Percentiles rank a stretch among this genome's conserved stretches.
These are phyloP conservation scores for Podotricha telesiphe DNA, from an alignment of 2,888 invertebrate genomes.

Conservation along the genomic window DNA sequence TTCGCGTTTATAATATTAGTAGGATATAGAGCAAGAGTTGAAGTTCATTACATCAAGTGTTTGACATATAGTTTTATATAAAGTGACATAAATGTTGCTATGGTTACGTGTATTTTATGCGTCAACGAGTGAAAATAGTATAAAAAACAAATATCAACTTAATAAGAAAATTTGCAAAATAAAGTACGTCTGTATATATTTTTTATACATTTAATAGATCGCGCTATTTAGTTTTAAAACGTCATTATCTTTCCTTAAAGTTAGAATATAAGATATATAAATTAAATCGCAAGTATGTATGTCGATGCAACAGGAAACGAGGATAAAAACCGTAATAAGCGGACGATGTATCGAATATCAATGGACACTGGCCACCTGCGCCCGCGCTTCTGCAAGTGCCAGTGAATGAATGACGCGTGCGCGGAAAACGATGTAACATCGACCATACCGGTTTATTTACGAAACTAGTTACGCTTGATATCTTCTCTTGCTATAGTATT, in stretches of 20 bases:
- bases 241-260: constrained; percentile 37
- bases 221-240: constrained; percentile 5
- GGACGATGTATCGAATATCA: constrained; percentile 52
- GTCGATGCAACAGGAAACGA: constrained; percentile 51
- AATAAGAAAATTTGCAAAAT: too few relatives aligned
- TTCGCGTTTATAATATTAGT: too few relatives aligned
- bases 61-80: too few relatives aligned
- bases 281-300: constrained; percentile 49
- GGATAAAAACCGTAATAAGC: constrained; percentile 52
- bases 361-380: constrained; percentile 51
- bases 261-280: constrained; percentile 37
- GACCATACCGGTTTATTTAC: constrained; percentile 36
- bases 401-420: constrained; percentile 47
- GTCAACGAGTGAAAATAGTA: too few relatives aligned
- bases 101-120: too few relatives aligned
- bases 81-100: too few relatives aligned
- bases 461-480: constrained; percentile 24
- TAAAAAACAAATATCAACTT: too few relatives aligned
- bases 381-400: constrained; percentile 49
- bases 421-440: constrained; percentile 45
- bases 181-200: too few relatives aligned
- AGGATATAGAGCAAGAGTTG: too few relatives aligned
- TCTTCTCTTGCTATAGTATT: constrained; percentile 24
- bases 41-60: too few relatives aligned
- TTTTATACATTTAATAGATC: background rate